Base-by-base conservation (phyloP, 2,797 vertebrate species). In the Clarias laeviceps region DNA sequence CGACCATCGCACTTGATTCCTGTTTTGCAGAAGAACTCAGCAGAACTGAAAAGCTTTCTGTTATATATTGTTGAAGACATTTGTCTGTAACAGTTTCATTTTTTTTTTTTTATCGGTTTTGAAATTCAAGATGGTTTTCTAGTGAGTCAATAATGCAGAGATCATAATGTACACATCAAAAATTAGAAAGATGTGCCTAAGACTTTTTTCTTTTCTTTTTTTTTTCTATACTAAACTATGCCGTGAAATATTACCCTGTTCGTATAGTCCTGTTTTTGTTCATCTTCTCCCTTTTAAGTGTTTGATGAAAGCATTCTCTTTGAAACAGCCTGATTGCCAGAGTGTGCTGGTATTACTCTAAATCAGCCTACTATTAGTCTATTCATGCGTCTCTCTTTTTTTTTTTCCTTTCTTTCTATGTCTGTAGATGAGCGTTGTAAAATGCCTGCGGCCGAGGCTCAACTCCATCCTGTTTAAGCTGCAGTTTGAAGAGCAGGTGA, bases 401-500 rank as follows among this genome's bases (percentile, higher is more conserved):
- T 2, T 37, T 1, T 2, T 12, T 50, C 0, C 0, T 45, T 45
- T 9, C 20, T 5, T 37, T 37, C 37, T 37, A 5, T 37, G 20
- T 73, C 27, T 87, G 27, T 93, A 99, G 98, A 99, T 99, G 97
- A 98, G 97, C 93, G 94, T 94, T 5, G 96, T 99, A 93, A 99
- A 97, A 94, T 94, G 95, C 82, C 96, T 99, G 40, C 95, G 90
- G 82, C 97, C 97, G 90, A 96, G 98, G 90, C 96, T 99, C 90
- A 97, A 93, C 94, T 96, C 97, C 92, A 97, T 99, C 94, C 96
- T 99, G 91, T 99, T 99, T 93, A 96, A 96, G 90, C 96, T 99
- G 86, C 98, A 99, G 95, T 98, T 99, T 92, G 98, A 99, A 89
- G 98, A 99, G 92, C 98, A 97, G 93, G 96, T 98, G 90, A 96